Evolutionary conservation across 2,888 invertebrate genomes (phyloP).

Genomic region (Pardosa pseudoannulata): DNA sequence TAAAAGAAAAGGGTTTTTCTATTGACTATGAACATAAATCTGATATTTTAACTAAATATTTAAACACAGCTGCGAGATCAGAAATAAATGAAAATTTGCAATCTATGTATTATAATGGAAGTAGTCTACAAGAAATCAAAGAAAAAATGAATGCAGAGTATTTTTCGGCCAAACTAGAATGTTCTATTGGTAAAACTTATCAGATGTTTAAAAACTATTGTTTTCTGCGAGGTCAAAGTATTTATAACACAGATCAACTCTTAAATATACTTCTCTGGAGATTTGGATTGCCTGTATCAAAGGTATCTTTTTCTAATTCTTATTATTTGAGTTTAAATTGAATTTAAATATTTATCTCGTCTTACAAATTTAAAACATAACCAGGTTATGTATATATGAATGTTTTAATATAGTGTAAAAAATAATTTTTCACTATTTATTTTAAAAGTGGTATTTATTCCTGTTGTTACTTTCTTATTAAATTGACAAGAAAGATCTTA

Average conservation of each 20-base stretch:
- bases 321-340: no score
- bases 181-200: constrained; percentile 30
- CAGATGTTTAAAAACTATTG: constrained; percentile 26
- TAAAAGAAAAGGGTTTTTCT: neutral
- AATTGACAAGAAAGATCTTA: no score
- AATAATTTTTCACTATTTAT: no score
- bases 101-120: constrained; percentile 19
- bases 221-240: constrained; percentile 36
- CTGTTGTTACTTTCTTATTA: no score
- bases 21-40: neutral
- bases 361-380: no score
- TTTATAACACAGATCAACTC: constrained; percentile 20
- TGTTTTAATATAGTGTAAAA: no score
- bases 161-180: constrained; percentile 25
- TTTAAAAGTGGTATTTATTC: no score
- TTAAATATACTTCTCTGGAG: constrained; percentile 23
- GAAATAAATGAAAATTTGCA: constrained; percentile 3
- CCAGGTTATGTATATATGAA: no score
- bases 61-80: neutral
- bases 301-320: no score
- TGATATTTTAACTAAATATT: constrained; percentile 1
- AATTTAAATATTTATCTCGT: no score
- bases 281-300: constrained; percentile 22
- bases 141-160: constrained; percentile 49
- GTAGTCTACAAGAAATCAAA: constrained; percentile 21